Conservation (phyloP, 2,797 vertebrate genomes). For the Karalla daura region DNA sequence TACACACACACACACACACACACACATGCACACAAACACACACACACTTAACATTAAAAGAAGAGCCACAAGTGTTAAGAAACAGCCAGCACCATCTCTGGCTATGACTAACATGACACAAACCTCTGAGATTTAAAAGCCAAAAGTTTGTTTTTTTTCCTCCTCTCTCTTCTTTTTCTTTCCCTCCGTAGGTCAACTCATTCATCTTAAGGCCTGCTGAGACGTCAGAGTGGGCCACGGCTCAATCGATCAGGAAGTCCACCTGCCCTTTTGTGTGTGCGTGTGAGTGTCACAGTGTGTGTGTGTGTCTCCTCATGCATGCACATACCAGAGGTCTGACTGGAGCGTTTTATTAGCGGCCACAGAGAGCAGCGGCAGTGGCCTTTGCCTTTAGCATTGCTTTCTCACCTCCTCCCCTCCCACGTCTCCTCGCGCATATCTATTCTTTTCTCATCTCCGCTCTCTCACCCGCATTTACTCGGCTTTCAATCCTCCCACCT, state of each 20-base stretch:
- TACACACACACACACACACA: not conserved
- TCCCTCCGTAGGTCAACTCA: conserved; percentile 72
- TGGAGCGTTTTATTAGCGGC: conserved; percentile 65
- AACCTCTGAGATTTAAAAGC: conserved; percentile 69
- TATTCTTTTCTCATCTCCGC: conserved; percentile 44
- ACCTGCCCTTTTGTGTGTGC: conserved; percentile 62
- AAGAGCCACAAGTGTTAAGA: conserved; percentile 17
- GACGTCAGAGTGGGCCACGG: conserved; percentile 74
- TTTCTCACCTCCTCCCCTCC: conserved; percentile 49
- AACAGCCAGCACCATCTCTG: conserved; percentile 19
- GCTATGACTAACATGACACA: conserved; percentile 47
- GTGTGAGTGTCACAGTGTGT: conserved; percentile 14
- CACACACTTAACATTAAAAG: not conserved
- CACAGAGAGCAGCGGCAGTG: conserved; percentile 59
- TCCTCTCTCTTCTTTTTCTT: conserved; percentile 50
- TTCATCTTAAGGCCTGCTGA: conserved; percentile 75
- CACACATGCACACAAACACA: not conserved
- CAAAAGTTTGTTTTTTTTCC: conserved; percentile 68
- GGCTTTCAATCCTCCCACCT: conserved; percentile 27
- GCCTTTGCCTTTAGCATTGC: conserved; percentile 58
- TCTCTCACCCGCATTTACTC: conserved; percentile 45
- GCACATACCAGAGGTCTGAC: conserved; percentile 56
- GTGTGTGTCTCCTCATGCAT: conserved; percentile 47
- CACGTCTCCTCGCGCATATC: conserved; percentile 19
- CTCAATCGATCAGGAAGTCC: conserved; percentile 81